Evolutionary conservation across 2,113 vertebrate species (phyloP), one percentile per base, ranked within the genome.

Genomic region (Microtus oregoni): DNA sequence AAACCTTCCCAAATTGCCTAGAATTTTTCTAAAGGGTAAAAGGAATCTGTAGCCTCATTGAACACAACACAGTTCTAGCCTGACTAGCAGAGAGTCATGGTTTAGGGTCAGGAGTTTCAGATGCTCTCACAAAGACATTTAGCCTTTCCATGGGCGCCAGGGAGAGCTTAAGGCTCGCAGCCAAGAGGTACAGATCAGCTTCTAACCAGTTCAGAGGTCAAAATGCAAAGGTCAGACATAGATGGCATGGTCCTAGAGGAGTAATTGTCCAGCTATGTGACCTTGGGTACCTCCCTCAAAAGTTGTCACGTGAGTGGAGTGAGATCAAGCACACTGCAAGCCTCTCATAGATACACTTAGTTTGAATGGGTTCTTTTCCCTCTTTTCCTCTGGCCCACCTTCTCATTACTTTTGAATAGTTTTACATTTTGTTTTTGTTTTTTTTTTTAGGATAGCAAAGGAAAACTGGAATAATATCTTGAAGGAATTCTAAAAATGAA

Each of bases 1-100:
- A 93, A 97, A 76, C 35, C 63, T 96, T 82, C 17, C 89, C 88
- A 94, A 95, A 96, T 92, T 79, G 67, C 78, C 58, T 67, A 65
- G 35, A 68, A 83, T 77, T 86, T 91, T 95, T 94, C 90, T 86
- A 58, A 91, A 82, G 85, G n/a, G 14, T 93, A 47, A 1, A 76
- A 91, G 28, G n/a, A 85, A 77, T 88, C 13, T 88, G 79, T 8
- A 76, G 70, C 76, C 9, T 65, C 50, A 55, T 73, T 61, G 47
- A 32, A 91, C 86, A 70, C 22, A 67, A 3, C 38, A 15, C 61
- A 44, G 67, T 90, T 67, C 77, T 20, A 41, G 24, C 70, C 19
- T 82, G 90, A 44, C 58, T 70, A 22, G 30, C 38, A 41, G 76
- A 79, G 38, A 92, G 52, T 0, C 24, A 58, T 58, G 58, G 65